Evolutionary conservation across 2,888 invertebrate genomes (phyloP).

Genomic region (Argynnis bischoffii): DNA sequence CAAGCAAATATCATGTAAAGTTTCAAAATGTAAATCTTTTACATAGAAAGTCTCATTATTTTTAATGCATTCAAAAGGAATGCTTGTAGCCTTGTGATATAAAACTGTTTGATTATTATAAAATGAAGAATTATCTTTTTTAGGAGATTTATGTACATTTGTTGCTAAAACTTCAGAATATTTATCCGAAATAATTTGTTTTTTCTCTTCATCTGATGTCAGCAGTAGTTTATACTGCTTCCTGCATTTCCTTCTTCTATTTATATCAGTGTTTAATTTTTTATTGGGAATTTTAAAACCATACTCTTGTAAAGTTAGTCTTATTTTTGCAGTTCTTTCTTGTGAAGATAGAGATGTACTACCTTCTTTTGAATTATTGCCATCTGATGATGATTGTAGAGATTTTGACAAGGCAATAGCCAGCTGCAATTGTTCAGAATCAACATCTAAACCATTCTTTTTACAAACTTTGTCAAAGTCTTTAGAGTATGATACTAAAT

Average conservation of each 20-base stretch:
- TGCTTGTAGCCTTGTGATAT: slow-evolving; percentile 57
- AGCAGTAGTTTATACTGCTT: slow-evolving; percentile 61
- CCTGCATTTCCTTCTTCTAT: slow-evolving; percentile 50
- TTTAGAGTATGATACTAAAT: slow-evolving; percentile 64
- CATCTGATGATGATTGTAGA: slow-evolving; percentile 47
- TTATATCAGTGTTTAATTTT: slow-evolving; percentile 47
- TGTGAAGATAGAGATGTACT: slow-evolving; percentile 48
- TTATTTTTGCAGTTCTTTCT: slow-evolving; percentile 64
- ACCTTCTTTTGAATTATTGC: slow-evolving; percentile 36
- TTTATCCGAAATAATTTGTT: slow-evolving; percentile 59
- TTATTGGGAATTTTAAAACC: slow-evolving; percentile 79
- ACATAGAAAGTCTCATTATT: slow-evolving; percentile 71
- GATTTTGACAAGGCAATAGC: slow-evolving; percentile 86
- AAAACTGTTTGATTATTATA: slow-evolving; percentile 41
- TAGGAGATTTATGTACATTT: slow-evolving; percentile 25
- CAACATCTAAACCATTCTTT: slow-evolving; percentile 76
- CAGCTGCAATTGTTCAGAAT: slow-evolving; percentile 85
- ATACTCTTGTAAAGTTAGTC: slow-evolving; percentile 83
- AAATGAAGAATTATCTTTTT: background rate
- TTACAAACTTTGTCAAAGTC: slow-evolving; percentile 71
- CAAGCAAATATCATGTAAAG: slow-evolving; percentile 60
- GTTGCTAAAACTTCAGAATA: slow-evolving; percentile 63
- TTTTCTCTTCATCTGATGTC: slow-evolving; percentile 55
- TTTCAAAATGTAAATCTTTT: slow-evolving; percentile 64
- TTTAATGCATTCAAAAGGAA: slow-evolving; percentile 55